Conservation (phyloP, 2,888 invertebrate genomes). For the Parascotia fuliginaria region DNA sequence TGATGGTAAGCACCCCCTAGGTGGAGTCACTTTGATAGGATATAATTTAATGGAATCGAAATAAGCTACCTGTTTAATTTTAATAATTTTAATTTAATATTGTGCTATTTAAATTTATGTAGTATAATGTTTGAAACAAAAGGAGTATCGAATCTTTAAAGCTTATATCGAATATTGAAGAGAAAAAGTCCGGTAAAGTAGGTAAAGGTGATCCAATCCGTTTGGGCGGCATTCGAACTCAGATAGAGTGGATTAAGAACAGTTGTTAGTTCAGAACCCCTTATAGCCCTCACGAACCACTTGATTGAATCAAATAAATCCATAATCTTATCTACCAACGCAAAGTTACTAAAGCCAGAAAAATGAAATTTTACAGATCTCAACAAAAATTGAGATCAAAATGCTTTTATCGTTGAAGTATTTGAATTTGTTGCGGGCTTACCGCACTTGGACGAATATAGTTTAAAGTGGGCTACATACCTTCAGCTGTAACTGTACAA, state of each 20-base stretch:
- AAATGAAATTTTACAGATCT: constrained; percentile 66
- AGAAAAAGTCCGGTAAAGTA: constrained; percentile 45
- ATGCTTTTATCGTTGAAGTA: constrained; percentile 70
- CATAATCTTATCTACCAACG: constrained; percentile 47
- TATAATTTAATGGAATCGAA: no score
- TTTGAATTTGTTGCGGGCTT: constrained; percentile 71
- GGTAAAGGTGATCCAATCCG: constrained; percentile 52
- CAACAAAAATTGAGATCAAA: constrained; percentile 64
- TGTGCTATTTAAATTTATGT: background rate
- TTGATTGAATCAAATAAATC: constrained; percentile 54
- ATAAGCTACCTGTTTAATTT: no score
- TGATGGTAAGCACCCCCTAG: no score
- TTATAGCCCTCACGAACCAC: constrained; percentile 34
- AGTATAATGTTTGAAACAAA: constrained; percentile 19
- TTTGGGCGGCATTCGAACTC: constrained; percentile 47
- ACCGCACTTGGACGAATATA: constrained; percentile 66
- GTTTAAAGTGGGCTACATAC: no score
- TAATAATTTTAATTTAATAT: no score
- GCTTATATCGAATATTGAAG: constrained; percentile 44
- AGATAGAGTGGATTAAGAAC: constrained; percentile 47
- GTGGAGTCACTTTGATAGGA: no score
- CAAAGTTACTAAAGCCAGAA: constrained; percentile 41
- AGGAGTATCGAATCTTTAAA: constrained; percentile 32
- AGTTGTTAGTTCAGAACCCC: constrained; percentile 52
- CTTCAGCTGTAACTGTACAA: no score